Percentiles rank a stretch among this genome's conserved stretches.
Evolutionary conservation across 2,797 vertebrate genomes (phyloP).

Genomic region (Gadopsis marmoratus): DNA sequence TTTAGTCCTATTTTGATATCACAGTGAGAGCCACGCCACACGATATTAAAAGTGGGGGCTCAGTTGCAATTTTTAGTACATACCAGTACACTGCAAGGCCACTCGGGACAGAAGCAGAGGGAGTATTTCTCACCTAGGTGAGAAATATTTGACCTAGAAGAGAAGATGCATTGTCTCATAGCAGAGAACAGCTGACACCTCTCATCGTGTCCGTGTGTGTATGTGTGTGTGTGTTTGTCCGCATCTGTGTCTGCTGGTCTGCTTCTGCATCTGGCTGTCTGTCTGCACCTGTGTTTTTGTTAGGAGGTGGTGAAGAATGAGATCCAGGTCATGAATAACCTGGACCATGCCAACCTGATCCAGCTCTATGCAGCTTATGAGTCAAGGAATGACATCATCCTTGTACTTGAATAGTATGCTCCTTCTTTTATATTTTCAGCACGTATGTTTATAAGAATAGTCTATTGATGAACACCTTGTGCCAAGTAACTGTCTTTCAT

Average conservation of each 20-base stretch:
- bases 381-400: conserved; percentile 93
- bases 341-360: conserved; percentile 95
- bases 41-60: conserved; percentile 64
- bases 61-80: conserved; percentile 55
- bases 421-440: conserved; percentile 51
- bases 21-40: conserved; percentile 24
- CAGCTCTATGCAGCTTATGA: conserved; percentile 98
- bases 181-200: conserved; percentile 76
- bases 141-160: conserved; percentile 79
- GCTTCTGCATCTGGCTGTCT: conserved; percentile 34
- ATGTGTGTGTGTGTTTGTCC: conserved; percentile 29
- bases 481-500: background rate
- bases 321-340: conserved; percentile 97
- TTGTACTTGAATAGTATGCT: conserved; percentile 98
- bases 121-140: conserved; percentile 71
- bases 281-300: conserved; percentile 63
- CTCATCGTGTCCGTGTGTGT: conserved; percentile 59
- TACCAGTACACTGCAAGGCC: conserved; percentile 54
- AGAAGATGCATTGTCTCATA: conserved; percentile 72
- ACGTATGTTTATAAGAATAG: conserved; percentile 24
- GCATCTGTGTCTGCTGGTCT: conserved; percentile 37
- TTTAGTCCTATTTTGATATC: conserved; percentile 34
- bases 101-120: conserved; percentile 64
- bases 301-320: conserved; percentile 98
- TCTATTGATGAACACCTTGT: background rate